Percentiles rank a stretch among this genome's conserved stretches.
These are phyloP conservation scores for Cetoscarus ocellatus DNA, from an alignment of 2,797 vertebrate species.

Conservation along the genomic window DNA sequence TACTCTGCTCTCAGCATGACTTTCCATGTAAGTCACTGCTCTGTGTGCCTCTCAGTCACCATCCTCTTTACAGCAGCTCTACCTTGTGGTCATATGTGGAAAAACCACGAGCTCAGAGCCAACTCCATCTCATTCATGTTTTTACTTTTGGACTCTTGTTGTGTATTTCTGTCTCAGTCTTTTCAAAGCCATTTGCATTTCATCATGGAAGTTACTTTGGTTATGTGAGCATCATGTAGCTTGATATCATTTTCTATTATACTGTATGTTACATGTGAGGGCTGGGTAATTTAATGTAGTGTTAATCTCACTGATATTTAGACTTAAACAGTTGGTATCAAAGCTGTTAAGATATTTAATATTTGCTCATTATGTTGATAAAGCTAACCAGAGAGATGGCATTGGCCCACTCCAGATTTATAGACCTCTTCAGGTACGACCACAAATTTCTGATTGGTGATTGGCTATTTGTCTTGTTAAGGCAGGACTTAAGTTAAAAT, in stretches of 20 bases:
- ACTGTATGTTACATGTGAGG: background rate
- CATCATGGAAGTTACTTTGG: background rate
- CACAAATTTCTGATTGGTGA: no score
- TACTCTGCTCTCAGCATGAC: constrained; percentile 55
- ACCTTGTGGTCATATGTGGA: constrained; percentile 66
- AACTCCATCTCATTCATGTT: background rate
- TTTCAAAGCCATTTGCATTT: background rate
- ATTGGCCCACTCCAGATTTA: no score
- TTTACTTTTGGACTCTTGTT: background rate
- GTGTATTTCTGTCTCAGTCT: constrained; percentile 10
- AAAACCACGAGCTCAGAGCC: constrained; percentile 13
- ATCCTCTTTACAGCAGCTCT: constrained; percentile 69
- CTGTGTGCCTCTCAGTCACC: constrained; percentile 22
- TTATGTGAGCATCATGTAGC: background rate
- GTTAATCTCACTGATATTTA: background rate
- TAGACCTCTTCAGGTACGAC: no score
- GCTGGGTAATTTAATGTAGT: background rate
- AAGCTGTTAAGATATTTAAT: no score
- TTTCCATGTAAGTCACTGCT: constrained; percentile 53
- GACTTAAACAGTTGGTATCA: no score
- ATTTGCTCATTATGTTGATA: no score
- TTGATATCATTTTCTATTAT: background rate
- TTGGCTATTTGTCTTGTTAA: no score
- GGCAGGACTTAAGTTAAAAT: no score
- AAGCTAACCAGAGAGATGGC: no score